Evolutionary conservation across 2,797 vertebrate species (phyloP).

Genomic region (Decapterus maruadsi): DNA sequence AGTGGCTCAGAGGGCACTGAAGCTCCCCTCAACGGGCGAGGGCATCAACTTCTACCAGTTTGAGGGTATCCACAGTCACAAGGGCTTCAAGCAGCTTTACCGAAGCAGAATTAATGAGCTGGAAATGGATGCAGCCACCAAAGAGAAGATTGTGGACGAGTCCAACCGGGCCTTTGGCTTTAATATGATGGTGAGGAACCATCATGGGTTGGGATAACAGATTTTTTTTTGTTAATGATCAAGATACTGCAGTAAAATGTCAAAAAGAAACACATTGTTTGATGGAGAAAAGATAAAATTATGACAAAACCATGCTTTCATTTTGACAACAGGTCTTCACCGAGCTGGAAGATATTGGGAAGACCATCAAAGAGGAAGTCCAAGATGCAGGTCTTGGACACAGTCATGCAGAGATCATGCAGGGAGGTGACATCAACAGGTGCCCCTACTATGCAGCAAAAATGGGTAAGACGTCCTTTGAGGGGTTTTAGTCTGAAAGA

Average conservation of each 20-base stretch:
- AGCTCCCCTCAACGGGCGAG: conserved; percentile 89
- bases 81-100: conserved; percentile 93
- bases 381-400: conserved; percentile 79
- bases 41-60: conserved; percentile 92
- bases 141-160: conserved; percentile 89
- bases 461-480: conserved; percentile 77
- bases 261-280: not conserved
- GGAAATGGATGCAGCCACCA: conserved; percentile 86
- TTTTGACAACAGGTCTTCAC: conserved; percentile 85
- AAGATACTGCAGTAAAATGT: not conserved
- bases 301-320: conserved; percentile 2
- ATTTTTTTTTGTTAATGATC: not conserved
- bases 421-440: conserved; percentile 87
- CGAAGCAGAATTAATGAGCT: conserved; percentile 91
- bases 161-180: conserved; percentile 90
- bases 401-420: conserved; percentile 81
- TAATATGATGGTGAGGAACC: conserved; percentile 89
- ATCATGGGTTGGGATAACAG: not conserved
- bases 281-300: not conserved
- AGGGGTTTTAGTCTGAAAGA: not conserved
- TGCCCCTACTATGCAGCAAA: conserved; percentile 90
- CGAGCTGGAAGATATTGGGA: conserved; percentile 89
- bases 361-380: conserved; percentile 80
- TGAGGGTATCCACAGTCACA: conserved; percentile 88
- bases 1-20: conserved; percentile 88